phyloP scores from a whole-genome alignment of 2,888 invertebrate genomes.

The Caenorhabditis sulstoni region DNA sequence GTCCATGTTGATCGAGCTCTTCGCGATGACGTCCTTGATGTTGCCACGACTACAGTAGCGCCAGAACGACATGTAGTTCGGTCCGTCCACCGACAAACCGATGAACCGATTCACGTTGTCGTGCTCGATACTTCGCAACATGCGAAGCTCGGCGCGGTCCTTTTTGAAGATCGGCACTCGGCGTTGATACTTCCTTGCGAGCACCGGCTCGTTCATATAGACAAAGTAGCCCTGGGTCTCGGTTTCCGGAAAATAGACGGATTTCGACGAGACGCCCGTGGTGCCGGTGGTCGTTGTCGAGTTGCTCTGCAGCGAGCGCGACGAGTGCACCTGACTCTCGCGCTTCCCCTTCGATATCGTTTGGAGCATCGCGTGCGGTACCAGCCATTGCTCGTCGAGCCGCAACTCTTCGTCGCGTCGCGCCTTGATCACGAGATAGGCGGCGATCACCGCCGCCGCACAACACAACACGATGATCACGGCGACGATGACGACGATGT shows the following conservation, averaged over 20 bases:
- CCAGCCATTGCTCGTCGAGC: slow-evolving; percentile 52
- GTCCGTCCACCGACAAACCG: slow-evolving; percentile 75
- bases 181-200: slow-evolving; percentile 57
- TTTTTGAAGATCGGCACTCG: slow-evolving; percentile 52
- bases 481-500: slow-evolving; percentile 62
- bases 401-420: slow-evolving; percentile 38
- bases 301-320: slow-evolving; percentile 64
- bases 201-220: slow-evolving; percentile 54
- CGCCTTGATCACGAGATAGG: slow-evolving; percentile 53
- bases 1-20: slow-evolving; percentile 66
- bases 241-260: slow-evolving; percentile 52
- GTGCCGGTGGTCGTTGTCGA: slow-evolving; percentile 61
- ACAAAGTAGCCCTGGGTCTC: slow-evolving; percentile 56
- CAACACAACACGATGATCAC: slow-evolving; percentile 58
- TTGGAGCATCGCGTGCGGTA: slow-evolving; percentile 48
- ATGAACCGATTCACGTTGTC: slow-evolving; percentile 78
- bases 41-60: slow-evolving; percentile 73
- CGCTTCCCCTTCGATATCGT: slow-evolving; percentile 35
- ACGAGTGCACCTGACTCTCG: slow-evolving; percentile 54
- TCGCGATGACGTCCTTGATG: slow-evolving; percentile 64
- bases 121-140: slow-evolving; percentile 74
- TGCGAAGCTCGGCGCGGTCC: slow-evolving; percentile 55
- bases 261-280: slow-evolving; percentile 45
- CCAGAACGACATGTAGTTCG: slow-evolving; percentile 74
- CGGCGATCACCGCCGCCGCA: slow-evolving; percentile 52